A percentile compares a stretch with the other conserved stretches of the same genome.
Conservation (phyloP, 2,888 invertebrate species). For the Physocephala rufipes region DNA sequence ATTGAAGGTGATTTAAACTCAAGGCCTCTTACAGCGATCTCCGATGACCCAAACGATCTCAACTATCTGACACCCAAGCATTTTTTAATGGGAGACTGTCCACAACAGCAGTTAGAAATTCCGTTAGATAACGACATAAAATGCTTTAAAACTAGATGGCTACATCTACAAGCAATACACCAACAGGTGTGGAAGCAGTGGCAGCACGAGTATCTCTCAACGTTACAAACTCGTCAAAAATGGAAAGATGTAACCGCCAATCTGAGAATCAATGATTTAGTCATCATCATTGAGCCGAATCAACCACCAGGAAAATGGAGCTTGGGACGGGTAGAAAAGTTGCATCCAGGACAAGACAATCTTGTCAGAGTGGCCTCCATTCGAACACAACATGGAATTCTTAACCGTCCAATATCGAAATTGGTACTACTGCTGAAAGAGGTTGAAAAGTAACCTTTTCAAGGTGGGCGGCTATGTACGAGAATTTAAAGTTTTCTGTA, state of each 20-base stretch:
- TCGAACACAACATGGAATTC: constrained; percentile 6
- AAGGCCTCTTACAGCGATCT: constrained; percentile 48
- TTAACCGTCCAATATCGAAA: constrained; percentile 8
- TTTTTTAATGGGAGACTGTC: constrained; percentile 39
- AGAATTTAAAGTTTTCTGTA: too few species aligned
- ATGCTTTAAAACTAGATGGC: constrained; percentile 37
- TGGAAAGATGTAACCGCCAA: constrained; percentile 32
- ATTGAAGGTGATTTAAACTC: constrained; percentile 56
- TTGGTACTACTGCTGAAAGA: too few species aligned
- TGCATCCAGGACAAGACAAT: constrained; percentile 48
- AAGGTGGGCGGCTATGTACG: too few species aligned
- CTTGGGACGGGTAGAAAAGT: constrained; percentile 44
- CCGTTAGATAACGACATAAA: constrained; percentile 3
- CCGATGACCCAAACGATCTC: constrained; percentile 43
- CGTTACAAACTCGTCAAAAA: constrained; percentile 36
- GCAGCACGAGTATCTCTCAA: constrained; percentile 32
- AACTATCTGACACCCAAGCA: constrained; percentile 46
- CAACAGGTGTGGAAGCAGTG: constrained; percentile 39
- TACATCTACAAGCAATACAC: constrained; percentile 37
- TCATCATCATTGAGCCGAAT: constrained; percentile 35
- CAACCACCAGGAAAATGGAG: constrained; percentile 45
- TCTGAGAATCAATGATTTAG: constrained; percentile 33
- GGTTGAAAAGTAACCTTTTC: too few species aligned
- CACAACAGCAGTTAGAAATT: constrained; percentile 25
- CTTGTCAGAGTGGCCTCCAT: constrained; percentile 36